Percentiles rank a stretch among this genome's conserved stretches.
phyloP scores from a whole-genome alignment of 2,888 invertebrate genomes.

The Atrina japonica region DNA sequence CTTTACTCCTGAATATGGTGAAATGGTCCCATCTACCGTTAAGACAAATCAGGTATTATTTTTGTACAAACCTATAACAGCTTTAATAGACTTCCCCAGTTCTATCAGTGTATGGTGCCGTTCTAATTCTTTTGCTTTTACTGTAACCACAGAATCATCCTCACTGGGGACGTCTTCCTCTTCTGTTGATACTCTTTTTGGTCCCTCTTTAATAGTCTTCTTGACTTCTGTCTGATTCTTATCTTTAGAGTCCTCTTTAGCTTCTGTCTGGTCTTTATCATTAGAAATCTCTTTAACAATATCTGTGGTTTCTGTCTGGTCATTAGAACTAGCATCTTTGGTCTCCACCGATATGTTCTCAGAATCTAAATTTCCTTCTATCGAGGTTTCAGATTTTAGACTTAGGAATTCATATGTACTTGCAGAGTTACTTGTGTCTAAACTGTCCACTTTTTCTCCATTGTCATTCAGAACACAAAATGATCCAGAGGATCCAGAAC shows the following conservation, averaged over 20 bases:
- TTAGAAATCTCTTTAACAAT: slow-evolving; percentile 25
- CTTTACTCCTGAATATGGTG: too few relatives aligned
- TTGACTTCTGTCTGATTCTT: slow-evolving; percentile 10
- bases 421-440: slow-evolving; percentile 31
- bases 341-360: neutral
- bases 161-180: slow-evolving; percentile 25
- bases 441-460: slow-evolving; percentile 46
- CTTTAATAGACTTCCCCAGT: slow-evolving; percentile 69
- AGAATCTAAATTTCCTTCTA: slow-evolving; percentile 37
- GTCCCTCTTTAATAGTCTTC: slow-evolving; percentile 13
- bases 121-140: slow-evolving; percentile 62
- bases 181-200: slow-evolving; percentile 15
- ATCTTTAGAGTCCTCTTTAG: slow-evolving; percentile 1
- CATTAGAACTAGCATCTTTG: slow-evolving; percentile 17
- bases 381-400: slow-evolving; percentile 9
- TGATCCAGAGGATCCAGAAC: slow-evolving; percentile 65
- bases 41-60: too few relatives aligned
- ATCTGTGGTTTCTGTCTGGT: slow-evolving; percentile 9
- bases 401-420: slow-evolving; percentile 51
- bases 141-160: slow-evolving; percentile 70
- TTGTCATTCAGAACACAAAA: slow-evolving; percentile 67
- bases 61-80: slow-evolving; percentile 72
- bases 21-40: too few relatives aligned
- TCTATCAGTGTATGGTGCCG: slow-evolving; percentile 59
- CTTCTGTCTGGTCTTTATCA: slow-evolving; percentile 6